Conservation (phyloP, 35 echinoderm and acorn worm genomes). For the Acanthaster planci region DNA sequence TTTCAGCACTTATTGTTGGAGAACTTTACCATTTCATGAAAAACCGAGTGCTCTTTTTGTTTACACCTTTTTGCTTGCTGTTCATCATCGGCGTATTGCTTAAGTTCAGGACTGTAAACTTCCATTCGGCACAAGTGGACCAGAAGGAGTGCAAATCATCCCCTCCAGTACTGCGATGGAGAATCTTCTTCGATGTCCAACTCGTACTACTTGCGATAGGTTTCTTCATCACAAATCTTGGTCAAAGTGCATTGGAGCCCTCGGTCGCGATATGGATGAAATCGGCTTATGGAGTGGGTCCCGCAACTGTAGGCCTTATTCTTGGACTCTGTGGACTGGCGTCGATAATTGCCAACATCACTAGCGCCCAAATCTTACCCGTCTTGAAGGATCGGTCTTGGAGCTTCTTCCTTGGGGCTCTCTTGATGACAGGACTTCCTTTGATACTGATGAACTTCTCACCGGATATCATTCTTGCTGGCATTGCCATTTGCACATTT, state of each 20-base stretch:
- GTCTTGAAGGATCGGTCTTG: not conserved
- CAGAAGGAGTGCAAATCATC: not conserved
- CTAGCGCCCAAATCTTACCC: not conserved
- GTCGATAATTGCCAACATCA: not conserved
- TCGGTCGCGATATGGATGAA: not conserved
- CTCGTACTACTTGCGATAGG: not conserved
- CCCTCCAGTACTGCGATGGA: not conserved
- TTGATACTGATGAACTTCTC: not conserved
- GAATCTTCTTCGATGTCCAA: not conserved
- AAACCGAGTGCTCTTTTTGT: not conserved
- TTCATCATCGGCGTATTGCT: not conserved
- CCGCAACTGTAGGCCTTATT: not conserved
- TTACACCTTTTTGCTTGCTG: not conserved
- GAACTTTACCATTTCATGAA: not conserved
- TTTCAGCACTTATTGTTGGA: not conserved
- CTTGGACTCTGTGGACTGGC: not conserved
- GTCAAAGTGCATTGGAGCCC: not conserved
- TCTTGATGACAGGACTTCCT: not conserved
- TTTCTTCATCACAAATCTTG: not conserved
- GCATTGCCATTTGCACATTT: not conserved
- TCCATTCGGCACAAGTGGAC: not conserved
- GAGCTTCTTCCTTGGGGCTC: not conserved
- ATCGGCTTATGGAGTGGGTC: not conserved
- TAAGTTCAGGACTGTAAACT: not conserved
- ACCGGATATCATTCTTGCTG: not conserved